Evolutionary conservation across 2,113 vertebrate species (phyloP).

Genomic region (Aix galericulata): DNA sequence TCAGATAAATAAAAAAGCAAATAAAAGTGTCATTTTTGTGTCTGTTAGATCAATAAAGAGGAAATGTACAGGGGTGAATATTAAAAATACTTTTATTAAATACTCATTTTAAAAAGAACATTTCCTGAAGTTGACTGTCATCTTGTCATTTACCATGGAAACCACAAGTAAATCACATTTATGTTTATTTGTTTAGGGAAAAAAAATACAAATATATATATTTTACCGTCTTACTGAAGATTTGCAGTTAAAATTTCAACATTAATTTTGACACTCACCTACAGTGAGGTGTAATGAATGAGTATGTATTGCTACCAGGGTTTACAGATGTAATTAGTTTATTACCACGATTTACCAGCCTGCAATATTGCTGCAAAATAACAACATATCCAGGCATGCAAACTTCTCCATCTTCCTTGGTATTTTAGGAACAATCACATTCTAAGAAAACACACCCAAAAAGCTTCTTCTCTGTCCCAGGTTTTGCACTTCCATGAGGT

Average conservation of each 20-base stretch:
- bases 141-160: neutral
- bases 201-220: neutral
- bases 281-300: neutral
- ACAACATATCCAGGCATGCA: neutral
- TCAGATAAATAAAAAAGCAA: neutral
- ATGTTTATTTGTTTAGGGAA: neutral
- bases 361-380: neutral
- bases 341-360: neutral
- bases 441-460: neutral
- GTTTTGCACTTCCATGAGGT: neutral
- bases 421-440: neutral
- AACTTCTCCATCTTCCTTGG: neutral
- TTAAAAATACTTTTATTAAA: neutral
- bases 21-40: neutral
- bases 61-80: neutral
- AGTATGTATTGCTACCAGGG: neutral
- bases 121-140: neutral
- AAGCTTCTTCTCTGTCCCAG: neutral
- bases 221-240: neutral
- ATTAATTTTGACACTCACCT: neutral
- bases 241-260: neutral
- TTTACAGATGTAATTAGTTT: neutral
- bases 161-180: neutral
- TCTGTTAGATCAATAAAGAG: neutral
- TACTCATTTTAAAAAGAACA: neutral